A percentile compares a stretch with the other conserved stretches of the same genome.
Evolutionary conservation across 2,888 invertebrate genomes (phyloP).

Genomic region (Thymelicus acteon): DNA sequence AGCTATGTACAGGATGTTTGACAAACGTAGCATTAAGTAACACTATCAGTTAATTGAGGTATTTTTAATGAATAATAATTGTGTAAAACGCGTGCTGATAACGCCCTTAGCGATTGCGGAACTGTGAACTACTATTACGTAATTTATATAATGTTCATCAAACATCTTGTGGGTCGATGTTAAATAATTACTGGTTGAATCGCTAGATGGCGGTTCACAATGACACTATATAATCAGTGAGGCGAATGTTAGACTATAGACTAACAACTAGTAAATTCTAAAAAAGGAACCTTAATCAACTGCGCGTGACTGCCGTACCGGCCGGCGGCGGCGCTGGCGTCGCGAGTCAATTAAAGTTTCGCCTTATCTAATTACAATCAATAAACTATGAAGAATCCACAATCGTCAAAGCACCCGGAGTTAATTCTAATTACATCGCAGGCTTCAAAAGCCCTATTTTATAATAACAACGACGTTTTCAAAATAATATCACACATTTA

Average conservation of each 20-base stretch:
- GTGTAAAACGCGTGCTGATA: constrained; percentile 46
- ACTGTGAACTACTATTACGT: constrained; percentile 39
- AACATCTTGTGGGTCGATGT: constrained; percentile 70
- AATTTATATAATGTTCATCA: constrained; percentile 56
- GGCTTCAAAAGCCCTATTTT: constrained; percentile 78
- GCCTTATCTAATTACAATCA: constrained; percentile 71
- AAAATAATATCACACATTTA: constrained; percentile 83
- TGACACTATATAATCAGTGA: constrained; percentile 67
- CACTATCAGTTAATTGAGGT: constrained; percentile 55
- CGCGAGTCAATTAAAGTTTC: constrained; percentile 45
- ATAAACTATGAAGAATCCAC: constrained; percentile 81
- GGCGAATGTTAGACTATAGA: constrained; percentile 71
- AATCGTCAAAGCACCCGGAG: constrained; percentile 84
- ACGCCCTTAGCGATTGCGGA: constrained; percentile 43
- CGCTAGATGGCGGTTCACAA: constrained; percentile 54
- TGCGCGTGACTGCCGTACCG: constrained; percentile 47
- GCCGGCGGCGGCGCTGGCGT: constrained; percentile 10
- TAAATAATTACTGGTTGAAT: constrained; percentile 59
- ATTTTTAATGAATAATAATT: constrained; percentile 44
- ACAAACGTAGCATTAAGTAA: constrained; percentile 59
- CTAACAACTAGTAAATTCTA: constrained; percentile 79
- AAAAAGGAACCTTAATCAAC: constrained; percentile 66
- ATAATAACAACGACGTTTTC: constrained; percentile 73
- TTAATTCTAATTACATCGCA: constrained; percentile 81
- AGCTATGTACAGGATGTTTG: constrained; percentile 77